Conservation (phyloP, 2,797 vertebrate genomes). For the Ctenochaetus hawaiiensis region DNA sequence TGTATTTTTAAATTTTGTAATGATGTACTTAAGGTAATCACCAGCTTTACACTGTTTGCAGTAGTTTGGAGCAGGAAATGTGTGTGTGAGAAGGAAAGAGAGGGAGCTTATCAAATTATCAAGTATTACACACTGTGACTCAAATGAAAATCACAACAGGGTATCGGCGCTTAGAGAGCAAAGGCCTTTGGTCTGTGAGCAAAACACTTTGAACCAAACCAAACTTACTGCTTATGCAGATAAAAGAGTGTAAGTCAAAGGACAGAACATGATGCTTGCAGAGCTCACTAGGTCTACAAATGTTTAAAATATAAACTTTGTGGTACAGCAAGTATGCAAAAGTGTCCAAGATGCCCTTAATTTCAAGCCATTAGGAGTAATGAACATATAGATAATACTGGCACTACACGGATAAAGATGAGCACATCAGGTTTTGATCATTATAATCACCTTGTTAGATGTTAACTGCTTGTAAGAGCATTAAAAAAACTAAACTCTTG, state of each 20-base stretch:
- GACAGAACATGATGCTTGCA: background rate
- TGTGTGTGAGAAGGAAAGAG: slow-evolving; percentile 9
- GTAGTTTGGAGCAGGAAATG: slow-evolving; percentile 21
- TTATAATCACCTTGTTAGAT: slow-evolving; percentile 30
- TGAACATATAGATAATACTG: background rate
- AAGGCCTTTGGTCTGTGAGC: slow-evolving; percentile 35
- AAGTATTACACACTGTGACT: slow-evolving; percentile 81
- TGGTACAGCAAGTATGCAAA: background rate
- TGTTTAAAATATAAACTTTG: slow-evolving; percentile 1
- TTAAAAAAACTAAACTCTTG: slow-evolving; percentile 30
- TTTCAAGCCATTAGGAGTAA: background rate
- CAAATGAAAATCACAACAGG: slow-evolving; percentile 85
- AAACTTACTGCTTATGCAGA: slow-evolving; percentile 13
- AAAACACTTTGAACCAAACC: slow-evolving; percentile 18
- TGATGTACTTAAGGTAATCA: background rate
- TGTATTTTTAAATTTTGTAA: background rate
- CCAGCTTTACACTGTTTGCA: slow-evolving; percentile 18
- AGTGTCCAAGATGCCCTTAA: slow-evolving; percentile 15
- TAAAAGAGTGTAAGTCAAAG: slow-evolving; percentile 1
- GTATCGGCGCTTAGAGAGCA: slow-evolving; percentile 65
- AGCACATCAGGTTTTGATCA: slow-evolving; percentile 17
- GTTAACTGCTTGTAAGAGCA: slow-evolving; percentile 25
- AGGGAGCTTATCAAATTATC: slow-evolving; percentile 78
- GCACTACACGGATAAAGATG: slow-evolving; percentile 17
- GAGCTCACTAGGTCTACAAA: background rate